phyloP scores from a whole-genome alignment of 2,797 vertebrate genomes.

The Cyclura pinguis region DNA sequence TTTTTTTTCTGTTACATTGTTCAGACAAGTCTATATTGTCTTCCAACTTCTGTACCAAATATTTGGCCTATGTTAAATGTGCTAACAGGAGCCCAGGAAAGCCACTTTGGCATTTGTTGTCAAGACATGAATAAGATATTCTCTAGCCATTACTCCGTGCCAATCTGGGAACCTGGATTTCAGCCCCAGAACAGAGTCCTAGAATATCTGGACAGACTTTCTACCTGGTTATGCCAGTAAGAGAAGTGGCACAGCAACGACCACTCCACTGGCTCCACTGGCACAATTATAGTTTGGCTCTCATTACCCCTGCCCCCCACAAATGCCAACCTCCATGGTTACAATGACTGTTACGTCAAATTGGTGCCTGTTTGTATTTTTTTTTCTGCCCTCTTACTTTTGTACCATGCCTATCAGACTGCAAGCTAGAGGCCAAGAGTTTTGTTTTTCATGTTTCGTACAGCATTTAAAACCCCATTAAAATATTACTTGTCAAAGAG shows the following conservation, averaged over 20 bases:
- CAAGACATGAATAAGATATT: not conserved
- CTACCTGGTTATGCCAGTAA: not conserved
- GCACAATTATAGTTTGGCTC: not conserved
- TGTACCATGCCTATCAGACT: not conserved
- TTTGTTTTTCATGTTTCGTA: not conserved
- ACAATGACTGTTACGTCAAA: too few species aligned
- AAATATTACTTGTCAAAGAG: not conserved
- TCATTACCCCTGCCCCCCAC: too few species aligned
- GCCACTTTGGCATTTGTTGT: not conserved
- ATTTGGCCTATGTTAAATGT: not conserved
- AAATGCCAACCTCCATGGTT: too few species aligned
- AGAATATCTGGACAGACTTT: not conserved
- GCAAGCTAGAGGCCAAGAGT: not conserved
- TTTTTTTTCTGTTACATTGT: too few species aligned
- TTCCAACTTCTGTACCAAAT: not conserved
- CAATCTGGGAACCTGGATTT: not conserved
- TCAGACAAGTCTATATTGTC: too few species aligned
- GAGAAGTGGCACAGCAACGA: not conserved
- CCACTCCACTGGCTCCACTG: not conserved
- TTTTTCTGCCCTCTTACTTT: not conserved
- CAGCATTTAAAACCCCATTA: not conserved
- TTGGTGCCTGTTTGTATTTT: not conserved
- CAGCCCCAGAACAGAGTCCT: not conserved
- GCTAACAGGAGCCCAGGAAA: not conserved
- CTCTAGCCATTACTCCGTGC: not conserved